These are phyloP conservation scores for Heterotis niloticus DNA, from an alignment of 2,113 vertebrate species.

Conservation along the genomic window DNA sequence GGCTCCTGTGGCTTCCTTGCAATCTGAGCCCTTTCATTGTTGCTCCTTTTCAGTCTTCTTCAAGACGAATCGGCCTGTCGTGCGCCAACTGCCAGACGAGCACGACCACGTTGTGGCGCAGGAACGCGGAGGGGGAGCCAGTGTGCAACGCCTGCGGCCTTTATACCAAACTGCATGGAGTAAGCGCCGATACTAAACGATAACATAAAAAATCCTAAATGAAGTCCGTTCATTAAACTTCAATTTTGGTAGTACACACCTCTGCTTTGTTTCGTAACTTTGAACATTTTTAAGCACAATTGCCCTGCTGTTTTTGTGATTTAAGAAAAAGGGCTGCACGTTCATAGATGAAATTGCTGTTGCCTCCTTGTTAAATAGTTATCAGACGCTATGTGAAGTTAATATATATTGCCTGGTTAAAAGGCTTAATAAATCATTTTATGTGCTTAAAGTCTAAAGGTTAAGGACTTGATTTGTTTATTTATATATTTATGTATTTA, in stretches of 20 bases:
- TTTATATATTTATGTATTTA: too few relatives aligned
- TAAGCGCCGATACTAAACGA: slow-evolving; percentile 49
- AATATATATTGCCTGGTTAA: neutral
- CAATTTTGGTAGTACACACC: too few relatives aligned
- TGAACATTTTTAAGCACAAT: too few relatives aligned
- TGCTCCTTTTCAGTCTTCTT: slow-evolving; percentile 73
- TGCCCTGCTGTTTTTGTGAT: too few relatives aligned
- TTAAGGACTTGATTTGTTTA: neutral
- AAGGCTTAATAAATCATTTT: neutral
- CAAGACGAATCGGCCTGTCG: slow-evolving; percentile 86
- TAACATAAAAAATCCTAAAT: too few relatives aligned
- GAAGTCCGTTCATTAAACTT: too few relatives aligned
- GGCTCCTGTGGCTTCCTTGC: too few relatives aligned
- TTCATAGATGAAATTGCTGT: too few relatives aligned
- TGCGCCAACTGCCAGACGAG: slow-evolving; percentile 97
- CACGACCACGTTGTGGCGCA: slow-evolving; percentile 94
- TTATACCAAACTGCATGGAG: slow-evolving; percentile 96
- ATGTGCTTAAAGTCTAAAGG: neutral
- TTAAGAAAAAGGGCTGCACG: too few relatives aligned
- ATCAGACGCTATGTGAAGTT: too few relatives aligned
- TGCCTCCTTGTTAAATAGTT: too few relatives aligned
- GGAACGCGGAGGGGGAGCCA: slow-evolving; percentile 93
- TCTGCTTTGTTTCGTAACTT: neutral
- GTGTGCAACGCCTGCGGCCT: slow-evolving; percentile 97
- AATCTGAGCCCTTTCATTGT: neutral